phyloP scores from a whole-genome alignment of 2,888 invertebrate species.

The Papilio elwesi region DNA sequence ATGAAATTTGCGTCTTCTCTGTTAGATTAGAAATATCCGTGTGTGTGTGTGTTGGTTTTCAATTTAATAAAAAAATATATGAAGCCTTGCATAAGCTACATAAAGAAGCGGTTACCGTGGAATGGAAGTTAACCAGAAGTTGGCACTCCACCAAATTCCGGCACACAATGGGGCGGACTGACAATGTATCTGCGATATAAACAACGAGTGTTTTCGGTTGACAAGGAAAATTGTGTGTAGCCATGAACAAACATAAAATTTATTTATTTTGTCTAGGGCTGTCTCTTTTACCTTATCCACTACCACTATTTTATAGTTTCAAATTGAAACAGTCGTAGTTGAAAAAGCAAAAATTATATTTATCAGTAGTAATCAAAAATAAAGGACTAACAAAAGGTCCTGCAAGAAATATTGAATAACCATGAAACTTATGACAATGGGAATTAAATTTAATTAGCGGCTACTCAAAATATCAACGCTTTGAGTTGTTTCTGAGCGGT shows the following conservation, averaged over 20 bases:
- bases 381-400: background rate
- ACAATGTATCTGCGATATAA: constrained; percentile 38
- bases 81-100: constrained; percentile 11
- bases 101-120: constrained; percentile 26
- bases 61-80: background rate
- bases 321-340: constrained; percentile 23
- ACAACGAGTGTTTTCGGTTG: constrained; percentile 36
- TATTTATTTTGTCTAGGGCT: constrained; percentile 34
- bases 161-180: constrained; percentile 32
- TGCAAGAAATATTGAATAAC: background rate
- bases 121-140: constrained; percentile 28
- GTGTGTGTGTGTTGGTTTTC: background rate
- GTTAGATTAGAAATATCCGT: background rate
- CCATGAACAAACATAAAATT: constrained; percentile 34
- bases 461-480: too few relatives aligned
- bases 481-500: too few relatives aligned
- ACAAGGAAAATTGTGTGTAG: constrained; percentile 36
- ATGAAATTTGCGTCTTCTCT: background rate
- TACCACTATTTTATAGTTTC: constrained; percentile 1
- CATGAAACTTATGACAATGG: background rate
- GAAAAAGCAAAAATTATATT: background rate
- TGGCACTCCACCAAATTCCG: constrained; percentile 38
- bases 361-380: background rate
- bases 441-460: too few relatives aligned
- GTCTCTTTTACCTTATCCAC: background rate